Base-by-base conservation (phyloP, 2,113 vertebrate species). In the Macquaria ambigua region DNA sequence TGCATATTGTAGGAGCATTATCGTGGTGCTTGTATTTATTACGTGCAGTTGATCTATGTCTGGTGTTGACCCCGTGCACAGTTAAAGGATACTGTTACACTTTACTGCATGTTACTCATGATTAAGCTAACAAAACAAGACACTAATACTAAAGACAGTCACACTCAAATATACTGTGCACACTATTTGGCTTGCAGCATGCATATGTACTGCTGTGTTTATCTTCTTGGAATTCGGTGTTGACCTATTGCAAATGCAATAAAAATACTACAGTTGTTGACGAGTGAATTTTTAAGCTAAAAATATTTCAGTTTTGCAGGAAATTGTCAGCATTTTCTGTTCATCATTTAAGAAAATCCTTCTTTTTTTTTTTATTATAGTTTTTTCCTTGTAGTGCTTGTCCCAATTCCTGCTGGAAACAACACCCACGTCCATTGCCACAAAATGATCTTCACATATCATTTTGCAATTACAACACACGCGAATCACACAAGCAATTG, bases 41-140 rank as follows among this genome's bases (percentile, higher is more conserved):
- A 81, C 3, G 5, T 77, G 64, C 68, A 52, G 76, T 55, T 83
- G 61, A 87, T 89, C 75, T 39, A 70, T 89, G 84, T 88, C 77
- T 83, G 75, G 80, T 90, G 82, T 79, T 79, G 53, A 81, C 76
- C 82, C 89, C 89, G 34, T 72, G 73, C 72, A 84, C 81, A 71
- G 58, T 85, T 59, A 63, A 83, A 66, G 43, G 68, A 80, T 76
- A 70, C 25, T 34, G 55, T 75, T 78, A 80, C 67, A 25, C 62
- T 74, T 71, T 72, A 77, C 18, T 77, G 82, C 71, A 75, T 63
- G 43, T 81, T 81, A 59, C 39, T 77, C 31, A 37, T 31, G 25
- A 82, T 86, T 55, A 72, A 62, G 23, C 64, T 77, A 72, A 87
- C 59, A 56, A 52, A 79, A 74, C 21, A 28, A 52, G 74, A 86